Evolutionary conservation across 2,888 invertebrate genomes (phyloP), one percentile per base, ranked within the genome.

Genomic region (Cremastinae sp.): DNA sequence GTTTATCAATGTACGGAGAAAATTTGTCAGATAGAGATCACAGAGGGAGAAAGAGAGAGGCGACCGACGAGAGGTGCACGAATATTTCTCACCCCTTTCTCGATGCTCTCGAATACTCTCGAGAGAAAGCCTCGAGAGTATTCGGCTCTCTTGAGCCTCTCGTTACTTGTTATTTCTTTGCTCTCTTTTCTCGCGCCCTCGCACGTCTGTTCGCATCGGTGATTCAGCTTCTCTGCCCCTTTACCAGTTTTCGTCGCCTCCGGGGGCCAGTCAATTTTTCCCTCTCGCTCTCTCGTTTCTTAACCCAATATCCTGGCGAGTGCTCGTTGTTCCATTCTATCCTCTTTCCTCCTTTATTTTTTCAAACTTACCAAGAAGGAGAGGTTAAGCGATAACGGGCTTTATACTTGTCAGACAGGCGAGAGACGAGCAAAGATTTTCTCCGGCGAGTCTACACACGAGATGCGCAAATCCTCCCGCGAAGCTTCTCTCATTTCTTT

Each of bases 181-280:
- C 65, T 74, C 73, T 80, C 68, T 79, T 75, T 75, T 77, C 75
- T 78, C 75, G 75, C 78, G 74, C 75, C 73, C 61, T 39, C 20
- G 64, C 41, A 22, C 56, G 55, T 66, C 47, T 66, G 14, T 58
- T 68, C 37, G 72, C 62, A 72, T 73, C 76, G 64, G 68, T 62
- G 74, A 62, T 51, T 62, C 66, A 51, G 66, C 53, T 56, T 45
- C 51, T 68, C 56, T 22, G 43, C 58, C 75, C 69, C 64, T 68
- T 74, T 81, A 81, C 82, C 82, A 82, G 81, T 82, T 82, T 80
- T 79, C 78, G 80, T 79, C 79, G 81, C 82, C 78, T 73, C 74
- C 72, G 80, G 82, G 80, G 68, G 58, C 70, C 56, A 58, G 72
- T 76, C 66, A 41, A 69, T 66, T 70, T 65, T 58, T 55, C 49